Percentiles rank a stretch among this genome's conserved stretches.
Conservation (phyloP, 2,888 invertebrate species). For the Geophilus truncorum region DNA sequence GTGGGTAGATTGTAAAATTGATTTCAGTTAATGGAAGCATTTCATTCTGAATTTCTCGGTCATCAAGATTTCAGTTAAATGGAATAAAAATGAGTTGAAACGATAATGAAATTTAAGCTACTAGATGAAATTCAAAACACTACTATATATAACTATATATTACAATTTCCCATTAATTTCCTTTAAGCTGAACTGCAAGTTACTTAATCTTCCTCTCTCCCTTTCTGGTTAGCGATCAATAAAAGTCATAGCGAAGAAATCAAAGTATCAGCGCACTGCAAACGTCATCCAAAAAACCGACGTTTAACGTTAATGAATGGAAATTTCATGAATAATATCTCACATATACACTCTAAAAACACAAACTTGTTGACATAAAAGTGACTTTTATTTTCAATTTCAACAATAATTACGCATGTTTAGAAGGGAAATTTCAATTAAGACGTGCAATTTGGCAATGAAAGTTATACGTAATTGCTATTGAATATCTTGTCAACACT, state of each 20-base stretch:
- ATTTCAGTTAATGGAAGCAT: slow-evolving; percentile 11
- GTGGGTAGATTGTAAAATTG: slow-evolving; percentile 12
- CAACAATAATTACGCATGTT: too few species aligned
- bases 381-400: too few species aligned
- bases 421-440: not conserved
- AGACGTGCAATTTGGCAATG: not conserved
- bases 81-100: not conserved
- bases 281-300: not conserved
- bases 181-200: not conserved
- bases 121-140: not conserved
- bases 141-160: not conserved
- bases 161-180: not conserved
- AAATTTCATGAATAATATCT: not conserved
- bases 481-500: not conserved
- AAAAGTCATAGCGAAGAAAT: not conserved
- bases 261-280: not conserved
- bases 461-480: not conserved
- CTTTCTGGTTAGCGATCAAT: not conserved
- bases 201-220: not conserved
- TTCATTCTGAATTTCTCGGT: not conserved
- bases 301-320: not conserved
- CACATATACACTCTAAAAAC: too few species aligned
- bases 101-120: not conserved
- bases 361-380: too few species aligned
- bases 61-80: not conserved